phyloP scores from a whole-genome alignment of 2,797 vertebrate species.

The Spinibarbus caldwelli region DNA sequence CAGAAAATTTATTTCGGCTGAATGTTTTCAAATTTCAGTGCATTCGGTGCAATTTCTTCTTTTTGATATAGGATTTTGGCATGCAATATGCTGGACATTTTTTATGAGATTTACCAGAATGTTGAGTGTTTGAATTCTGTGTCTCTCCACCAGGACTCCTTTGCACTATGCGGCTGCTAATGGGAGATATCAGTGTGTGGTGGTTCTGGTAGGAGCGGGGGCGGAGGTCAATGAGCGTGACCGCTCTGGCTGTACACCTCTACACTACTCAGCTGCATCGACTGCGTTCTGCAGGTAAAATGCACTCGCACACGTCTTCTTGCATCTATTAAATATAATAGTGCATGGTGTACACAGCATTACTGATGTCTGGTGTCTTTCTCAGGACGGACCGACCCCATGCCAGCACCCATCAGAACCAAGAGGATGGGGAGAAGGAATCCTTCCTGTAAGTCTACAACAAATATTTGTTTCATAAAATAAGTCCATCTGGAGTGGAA shows the following conservation, averaged over 20 bases:
- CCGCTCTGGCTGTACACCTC: constrained; percentile 91
- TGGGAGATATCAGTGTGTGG: constrained; percentile 96
- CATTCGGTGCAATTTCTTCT: background rate
- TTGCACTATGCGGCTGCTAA: constrained; percentile 98
- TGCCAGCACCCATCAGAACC: constrained; percentile 75
- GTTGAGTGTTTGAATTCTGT: background rate
- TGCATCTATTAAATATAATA: background rate
- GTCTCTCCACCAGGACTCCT: constrained; percentile 81
- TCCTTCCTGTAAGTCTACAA: constrained; percentile 95
- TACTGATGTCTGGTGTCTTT: constrained; percentile 7
- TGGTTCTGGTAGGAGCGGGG: constrained; percentile 92
- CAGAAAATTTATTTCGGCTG: background rate
- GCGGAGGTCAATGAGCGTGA: constrained; percentile 92
- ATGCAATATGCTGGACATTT: background rate
- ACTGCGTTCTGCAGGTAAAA: constrained; percentile 94
- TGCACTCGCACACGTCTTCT: background rate
- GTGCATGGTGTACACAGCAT: background rate
- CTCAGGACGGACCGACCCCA: constrained; percentile 82
- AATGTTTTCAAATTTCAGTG: background rate
- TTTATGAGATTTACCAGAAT: too few relatives aligned
- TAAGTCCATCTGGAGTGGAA: background rate
- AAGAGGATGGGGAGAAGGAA: constrained; percentile 88
- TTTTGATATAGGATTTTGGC: background rate
- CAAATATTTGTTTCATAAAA: too few relatives aligned
- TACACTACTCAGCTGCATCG: constrained; percentile 96